A percentile compares a stretch with the other conserved stretches of the same genome.
These are phyloP conservation scores for Babylonia areolata DNA, from an alignment of 1,140 invertebrate genomes.

Conservation along the genomic window DNA sequence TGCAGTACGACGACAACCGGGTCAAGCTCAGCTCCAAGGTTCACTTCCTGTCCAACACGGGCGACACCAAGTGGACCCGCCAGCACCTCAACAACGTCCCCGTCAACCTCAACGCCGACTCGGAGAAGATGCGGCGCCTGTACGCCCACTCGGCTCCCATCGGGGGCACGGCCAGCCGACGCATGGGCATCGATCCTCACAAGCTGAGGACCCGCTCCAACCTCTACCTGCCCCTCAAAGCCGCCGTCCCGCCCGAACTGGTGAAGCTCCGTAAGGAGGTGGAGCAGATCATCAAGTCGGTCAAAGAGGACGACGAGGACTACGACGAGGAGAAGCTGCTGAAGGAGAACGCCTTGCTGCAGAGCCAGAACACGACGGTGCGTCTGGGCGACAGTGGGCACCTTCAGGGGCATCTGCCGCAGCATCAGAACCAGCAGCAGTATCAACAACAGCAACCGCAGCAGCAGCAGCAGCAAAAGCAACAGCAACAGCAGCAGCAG, in stretches of 20 bases:
- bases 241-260: slow-evolving; percentile 61
- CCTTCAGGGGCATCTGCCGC: not conserved
- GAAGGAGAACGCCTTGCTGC: slow-evolving; percentile 23
- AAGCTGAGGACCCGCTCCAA: slow-evolving; percentile 60
- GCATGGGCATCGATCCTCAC: slow-evolving; percentile 45
- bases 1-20: slow-evolving; percentile 59
- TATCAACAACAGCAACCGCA: not conserved
- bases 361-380: slow-evolving; percentile 1
- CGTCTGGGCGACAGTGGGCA: not conserved
- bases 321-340: slow-evolving; percentile 35
- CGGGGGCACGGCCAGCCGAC: slow-evolving; percentile 51
- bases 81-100: slow-evolving; percentile 48
- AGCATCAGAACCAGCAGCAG: not conserved
- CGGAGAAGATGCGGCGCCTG: slow-evolving; percentile 58
- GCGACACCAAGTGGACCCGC: slow-evolving; percentile 57
- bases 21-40: slow-evolving; percentile 62
- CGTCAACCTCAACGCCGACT: slow-evolving; percentile 64
- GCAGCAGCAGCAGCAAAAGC: not conserved
- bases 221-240: slow-evolving; percentile 64
- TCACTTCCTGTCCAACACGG: slow-evolving; percentile 65
- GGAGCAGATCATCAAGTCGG: slow-evolving; percentile 63
- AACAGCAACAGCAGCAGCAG: not conserved
- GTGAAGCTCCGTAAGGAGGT: slow-evolving; percentile 64
- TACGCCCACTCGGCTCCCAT: slow-evolving; percentile 65
- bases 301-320: slow-evolving; percentile 56